Evolutionary conservation across 2,797 vertebrate genomes (phyloP).

Genomic region (Crenuchus spilurus): DNA sequence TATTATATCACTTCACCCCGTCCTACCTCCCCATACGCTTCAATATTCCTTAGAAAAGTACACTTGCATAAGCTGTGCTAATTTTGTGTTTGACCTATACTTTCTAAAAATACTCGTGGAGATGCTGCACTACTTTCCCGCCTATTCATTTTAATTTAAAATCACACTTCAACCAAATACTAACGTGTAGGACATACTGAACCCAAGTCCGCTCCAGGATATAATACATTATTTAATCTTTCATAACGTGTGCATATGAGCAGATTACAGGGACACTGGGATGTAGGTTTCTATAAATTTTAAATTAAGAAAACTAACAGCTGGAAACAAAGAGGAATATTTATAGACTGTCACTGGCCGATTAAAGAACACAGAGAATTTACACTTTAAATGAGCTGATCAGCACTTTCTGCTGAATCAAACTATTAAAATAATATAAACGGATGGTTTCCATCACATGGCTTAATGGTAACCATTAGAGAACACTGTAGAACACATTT

Average conservation of each 20-base stretch:
- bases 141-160: constrained; percentile 10
- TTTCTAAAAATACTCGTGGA: not conserved
- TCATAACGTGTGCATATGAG: not conserved
- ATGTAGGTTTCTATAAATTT: not conserved
- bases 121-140: not conserved
- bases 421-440: too few species aligned
- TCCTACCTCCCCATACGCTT: not conserved
- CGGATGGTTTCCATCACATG: too few species aligned
- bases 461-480: too few species aligned
- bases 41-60: constrained; percentile 4
- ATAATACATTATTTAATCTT: not conserved
- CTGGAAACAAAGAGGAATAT: constrained; percentile 5
- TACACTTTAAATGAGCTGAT: too few species aligned
- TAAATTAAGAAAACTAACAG: not conserved
- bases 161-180: not conserved
- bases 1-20: not conserved
- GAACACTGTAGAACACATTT: too few species aligned
- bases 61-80: constrained; percentile 9
- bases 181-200: not conserved
- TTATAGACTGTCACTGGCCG: too few species aligned
- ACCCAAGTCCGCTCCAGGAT: not conserved
- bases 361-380: too few species aligned
- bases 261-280: not conserved
- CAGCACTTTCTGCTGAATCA: too few species aligned
- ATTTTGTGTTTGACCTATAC: constrained; percentile 9